Base-by-base conservation (phyloP, 2,888 invertebrate genomes). In the Alloscopus bannaensis region DNA sequence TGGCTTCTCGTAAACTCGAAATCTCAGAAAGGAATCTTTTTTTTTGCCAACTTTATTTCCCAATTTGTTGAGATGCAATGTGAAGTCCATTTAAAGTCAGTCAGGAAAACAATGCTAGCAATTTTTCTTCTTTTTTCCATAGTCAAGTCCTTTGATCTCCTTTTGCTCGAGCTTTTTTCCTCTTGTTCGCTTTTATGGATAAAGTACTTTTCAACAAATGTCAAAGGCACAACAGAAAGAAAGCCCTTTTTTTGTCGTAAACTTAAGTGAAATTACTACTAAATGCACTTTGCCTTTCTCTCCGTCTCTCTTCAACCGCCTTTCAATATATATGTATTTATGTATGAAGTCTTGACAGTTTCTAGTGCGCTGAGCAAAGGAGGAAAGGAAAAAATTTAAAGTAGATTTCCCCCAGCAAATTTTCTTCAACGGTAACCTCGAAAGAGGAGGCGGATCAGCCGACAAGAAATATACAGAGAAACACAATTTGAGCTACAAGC, bases 241-340 rank as follows among this genome's bases (percentile, higher is more conserved):
- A 69, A 28, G 20, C 29, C 29, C 59, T 29, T 70, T 70, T 55
- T 13, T 62, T 40, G 47, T 59, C 28, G 8, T 47, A 42, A 57
- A 28, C 24, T 1, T 22, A 16, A 40, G 47, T 59, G 36, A 59
- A 59, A 70, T 70, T 45, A 70, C 59, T 59, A 13, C 22, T 60
- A 62, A 60, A 71, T 60, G 71, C 62, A 71, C 36, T 71, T 50
- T 36, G n/a, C n/a, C n/a, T n/a, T n/a, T n/a, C n/a, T n/a, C n/a
- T n/a, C n/a, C n/a, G n/a, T n/a, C n/a, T n/a, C n/a, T n/a, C 22
- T 11, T 62, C 36, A 2, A 11, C 4, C n/a, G 26, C 26, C 2
- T 3, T 13, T 18, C 26, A 57, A 57, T 40, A 20, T 11, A n/a
- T n/a, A 52, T 65, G 29, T 24, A 55, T 68, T 52, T 55, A 68